phyloP scores from a whole-genome alignment of 2,888 invertebrate species.

The Desoria tigrina region DNA sequence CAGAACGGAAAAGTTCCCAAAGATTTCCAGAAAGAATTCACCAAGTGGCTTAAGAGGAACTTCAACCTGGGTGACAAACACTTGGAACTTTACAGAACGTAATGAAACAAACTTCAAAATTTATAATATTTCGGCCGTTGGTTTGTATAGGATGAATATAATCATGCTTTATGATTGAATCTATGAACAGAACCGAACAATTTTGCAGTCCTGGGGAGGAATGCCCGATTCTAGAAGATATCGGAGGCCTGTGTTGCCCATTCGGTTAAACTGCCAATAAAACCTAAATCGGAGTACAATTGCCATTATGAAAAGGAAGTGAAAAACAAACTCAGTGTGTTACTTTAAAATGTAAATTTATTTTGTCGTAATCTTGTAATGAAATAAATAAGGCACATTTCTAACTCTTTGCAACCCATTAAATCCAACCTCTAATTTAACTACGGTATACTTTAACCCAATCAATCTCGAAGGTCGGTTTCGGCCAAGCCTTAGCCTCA shows the following conservation, averaged over 20 bases:
- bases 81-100: conserved; percentile 26
- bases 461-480: conserved; percentile 47
- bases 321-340: too few relatives aligned
- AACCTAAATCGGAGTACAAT: not conserved
- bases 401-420: conserved; percentile 12
- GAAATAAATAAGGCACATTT: conserved; percentile 4
- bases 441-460: conserved; percentile 45
- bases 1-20: conserved; percentile 40
- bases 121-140: too few relatives aligned
- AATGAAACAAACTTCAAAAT: not conserved
- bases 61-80: conserved; percentile 16
- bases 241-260: conserved; percentile 41
- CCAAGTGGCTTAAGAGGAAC: conserved; percentile 24
- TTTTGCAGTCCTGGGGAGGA: conserved; percentile 11
- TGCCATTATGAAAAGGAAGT: not conserved
- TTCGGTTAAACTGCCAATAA: conserved; percentile 36
- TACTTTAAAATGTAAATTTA: conserved; percentile 11
- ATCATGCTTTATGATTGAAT: conserved; percentile 12
- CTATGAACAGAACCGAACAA: too few relatives aligned
- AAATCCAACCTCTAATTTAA: too few relatives aligned
- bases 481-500: conserved; percentile 36
- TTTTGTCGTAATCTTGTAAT: not conserved
- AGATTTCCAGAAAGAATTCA: conserved; percentile 31
- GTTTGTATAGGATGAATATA: too few relatives aligned
- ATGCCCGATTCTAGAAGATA: conserved; percentile 25